Evolutionary conservation across 2,113 vertebrate species (phyloP), one percentile per base, ranked within the genome.

Genomic region (Microcebus lehilahytsara): DNA sequence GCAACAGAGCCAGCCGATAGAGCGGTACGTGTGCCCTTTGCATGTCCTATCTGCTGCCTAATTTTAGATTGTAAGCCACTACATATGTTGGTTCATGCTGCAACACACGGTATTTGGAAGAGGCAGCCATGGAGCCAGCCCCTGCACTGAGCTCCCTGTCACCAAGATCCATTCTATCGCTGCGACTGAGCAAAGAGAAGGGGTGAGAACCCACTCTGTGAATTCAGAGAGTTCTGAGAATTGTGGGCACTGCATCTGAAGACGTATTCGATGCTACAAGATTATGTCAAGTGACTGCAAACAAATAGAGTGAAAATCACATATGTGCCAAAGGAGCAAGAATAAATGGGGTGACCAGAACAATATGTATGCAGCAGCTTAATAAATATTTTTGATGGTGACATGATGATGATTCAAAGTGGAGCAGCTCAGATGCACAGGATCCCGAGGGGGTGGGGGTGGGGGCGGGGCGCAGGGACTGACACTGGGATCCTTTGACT

Each of bases 301-400:
- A 93, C 78, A 74, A 94, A 91, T 40, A 91, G 10, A 84, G 32
- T 88, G 83, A 72, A 94, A 93, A 95, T 94, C 78, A 56, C 75
- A 85, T 13, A 40, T 32, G 40, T 80, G 80, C 17, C 69, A 85
- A 64, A 40, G 49, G 64, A 83, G 25, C 60, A 46, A 79, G 69
- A 97, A 89, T 60, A 72, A 91, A 96, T 46, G 64, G 32, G 64
- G 56, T 84, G 84, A 64, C 34, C 78, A 53, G 93, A 72, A 62
- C 95, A 72, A 71, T 60, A 25, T 10, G 16, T 25, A 67, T 58
- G 64, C 0, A 0, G 56, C 86, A 79, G 58, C 49, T 60, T 66
- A 46, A 79, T 91, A 93, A 87, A 79, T 89, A 71, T 49, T 89
- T 96, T 56, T 71, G 64, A 87, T 87, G 92, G 67, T 86, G 83